phyloP scores from a whole-genome alignment of 2,888 invertebrate species.

The Ctena decussata region DNA sequence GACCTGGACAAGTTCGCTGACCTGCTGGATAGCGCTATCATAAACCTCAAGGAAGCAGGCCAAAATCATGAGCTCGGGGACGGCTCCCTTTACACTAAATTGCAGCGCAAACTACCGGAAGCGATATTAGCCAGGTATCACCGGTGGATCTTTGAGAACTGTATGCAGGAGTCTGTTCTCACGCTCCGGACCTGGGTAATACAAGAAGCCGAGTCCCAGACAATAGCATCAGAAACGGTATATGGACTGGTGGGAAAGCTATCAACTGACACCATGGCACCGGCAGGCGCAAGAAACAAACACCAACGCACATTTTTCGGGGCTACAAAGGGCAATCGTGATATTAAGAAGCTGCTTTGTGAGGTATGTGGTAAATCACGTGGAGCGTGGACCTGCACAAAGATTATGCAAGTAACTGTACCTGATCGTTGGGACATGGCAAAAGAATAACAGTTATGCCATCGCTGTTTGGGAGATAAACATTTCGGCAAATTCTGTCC shows the following conservation, averaged over 20 bases:
- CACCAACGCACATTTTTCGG: conserved; percentile 6
- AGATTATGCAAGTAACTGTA: conserved; percentile 19
- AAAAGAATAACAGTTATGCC: conserved; percentile 2
- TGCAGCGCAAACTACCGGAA: no score
- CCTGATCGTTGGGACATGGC: conserved; percentile 3
- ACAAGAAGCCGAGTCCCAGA: conserved; percentile 32
- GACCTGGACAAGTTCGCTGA: no score
- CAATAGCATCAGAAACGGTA: conserved; percentile 22
- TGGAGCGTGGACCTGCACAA: conserved; percentile 25
- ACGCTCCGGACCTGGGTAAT: conserved; percentile 16
- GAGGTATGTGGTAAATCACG: conserved; percentile 11
- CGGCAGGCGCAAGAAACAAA: not conserved
- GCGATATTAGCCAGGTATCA: conserved; percentile 40
- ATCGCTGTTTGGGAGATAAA: no score
- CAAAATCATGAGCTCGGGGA: conserved; percentile 25
- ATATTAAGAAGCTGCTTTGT: no score
- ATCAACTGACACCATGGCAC: not conserved
- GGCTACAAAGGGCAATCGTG: not conserved
- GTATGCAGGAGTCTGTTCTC: conserved; percentile 24
- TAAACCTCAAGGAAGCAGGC: no score
- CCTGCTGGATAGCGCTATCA: no score
- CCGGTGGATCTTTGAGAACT: conserved; percentile 35
- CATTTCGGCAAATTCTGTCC: no score
- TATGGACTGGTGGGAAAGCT: conserved; percentile 10
- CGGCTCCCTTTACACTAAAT: no score